Base-by-base conservation (phyloP, 2,797 vertebrate genomes). In the Sphaeramia orbicularis region DNA sequence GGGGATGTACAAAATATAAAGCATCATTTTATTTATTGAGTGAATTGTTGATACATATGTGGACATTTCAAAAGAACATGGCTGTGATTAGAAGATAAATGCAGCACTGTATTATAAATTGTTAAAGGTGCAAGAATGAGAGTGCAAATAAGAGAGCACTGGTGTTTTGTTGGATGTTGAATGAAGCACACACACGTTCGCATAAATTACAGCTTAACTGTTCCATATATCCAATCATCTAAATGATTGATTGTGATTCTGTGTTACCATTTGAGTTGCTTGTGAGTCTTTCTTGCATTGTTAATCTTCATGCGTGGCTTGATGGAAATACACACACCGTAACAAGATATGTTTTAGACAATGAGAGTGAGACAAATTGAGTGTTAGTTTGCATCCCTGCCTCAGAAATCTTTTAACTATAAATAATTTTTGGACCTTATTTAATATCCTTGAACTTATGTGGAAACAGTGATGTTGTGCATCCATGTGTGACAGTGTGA, bases 381-480 rank as follows among this genome's bases (percentile, higher is more conserved):
- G 55, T 48, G 44, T 64, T 52, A 21, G 43, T 62, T 75, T 63
- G 40, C 44, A 45, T 58, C 52, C 74, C 74, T 71, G 76, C 73
- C 45, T 65, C 36, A 65, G 74, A 76, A 41, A 57, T 65, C 6
- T 62, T 67, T 15, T 1, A 21, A 57, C 55, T 70, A 64, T 70
- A 69, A 82, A 84, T 88, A 76, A 27, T 48, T 74, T 77, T 54
- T 64, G 53, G 21, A 55, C 47, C 52, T 76, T 21, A 10, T 85
- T 78, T 63, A 63, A 75, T 58, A 65, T 69, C 69, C 73, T 61
- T 70, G 71, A 66, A 63, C 52, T 61, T 67, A 47, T 48, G 63
- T 67, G 54, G 69, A 63, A 76, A 68, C 65, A 74, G 51, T 66
- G 36, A 57, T 3, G 21, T 14, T 18, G 68, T 73, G 66, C 45